These are phyloP conservation scores for Selenia dentaria DNA, from an alignment of 2,888 invertebrate genomes.

Conservation along the genomic window DNA sequence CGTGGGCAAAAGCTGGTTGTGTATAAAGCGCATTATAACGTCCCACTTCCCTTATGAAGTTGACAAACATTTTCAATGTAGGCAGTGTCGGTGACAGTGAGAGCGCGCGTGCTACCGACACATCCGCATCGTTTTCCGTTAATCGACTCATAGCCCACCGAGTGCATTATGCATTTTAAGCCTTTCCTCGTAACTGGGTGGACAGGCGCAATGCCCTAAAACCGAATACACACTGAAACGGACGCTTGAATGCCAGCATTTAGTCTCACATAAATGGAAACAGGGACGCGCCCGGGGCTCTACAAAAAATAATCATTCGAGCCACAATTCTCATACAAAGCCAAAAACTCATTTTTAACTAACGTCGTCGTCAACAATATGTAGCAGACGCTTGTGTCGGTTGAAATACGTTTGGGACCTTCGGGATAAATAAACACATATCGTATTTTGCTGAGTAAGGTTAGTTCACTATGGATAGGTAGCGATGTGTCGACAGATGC, in stretches of 20 bases:
- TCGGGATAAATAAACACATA: conserved; percentile 24
- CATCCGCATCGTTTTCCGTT: conserved; percentile 12
- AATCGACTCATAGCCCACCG: conserved; percentile 16
- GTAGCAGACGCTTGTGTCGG: conserved; percentile 38
- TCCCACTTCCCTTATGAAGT: conserved; percentile 12
- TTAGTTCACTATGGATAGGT: conserved; percentile 23
- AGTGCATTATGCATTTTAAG: conserved; percentile 15
- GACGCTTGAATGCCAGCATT: conserved; percentile 59
- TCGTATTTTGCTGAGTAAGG: conserved; percentile 22
- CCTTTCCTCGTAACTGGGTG: conserved; percentile 7
- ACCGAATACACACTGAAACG: conserved; percentile 48
- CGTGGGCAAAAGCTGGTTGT: too few relatives aligned
- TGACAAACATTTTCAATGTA: conserved; percentile 14
- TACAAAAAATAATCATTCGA: conserved; percentile 63
- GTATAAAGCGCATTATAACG: conserved; percentile 32
- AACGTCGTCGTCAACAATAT: conserved; percentile 48
- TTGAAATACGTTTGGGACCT: conserved; percentile 29
- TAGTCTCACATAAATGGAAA: conserved; percentile 61
- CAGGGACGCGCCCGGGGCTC: conserved; percentile 48
- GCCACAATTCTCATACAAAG: conserved; percentile 55
- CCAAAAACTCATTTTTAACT: conserved; percentile 56
- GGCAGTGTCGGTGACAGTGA: conserved; percentile 5
- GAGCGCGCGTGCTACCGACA: conserved; percentile 7
- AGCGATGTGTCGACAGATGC: conserved; percentile 11
- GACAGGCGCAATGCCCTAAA: conserved; percentile 35